A percentile compares a stretch with the other conserved stretches of the same genome.
phyloP scores from a whole-genome alignment of 2,888 invertebrate genomes.

The Blastobasis adustella region DNA sequence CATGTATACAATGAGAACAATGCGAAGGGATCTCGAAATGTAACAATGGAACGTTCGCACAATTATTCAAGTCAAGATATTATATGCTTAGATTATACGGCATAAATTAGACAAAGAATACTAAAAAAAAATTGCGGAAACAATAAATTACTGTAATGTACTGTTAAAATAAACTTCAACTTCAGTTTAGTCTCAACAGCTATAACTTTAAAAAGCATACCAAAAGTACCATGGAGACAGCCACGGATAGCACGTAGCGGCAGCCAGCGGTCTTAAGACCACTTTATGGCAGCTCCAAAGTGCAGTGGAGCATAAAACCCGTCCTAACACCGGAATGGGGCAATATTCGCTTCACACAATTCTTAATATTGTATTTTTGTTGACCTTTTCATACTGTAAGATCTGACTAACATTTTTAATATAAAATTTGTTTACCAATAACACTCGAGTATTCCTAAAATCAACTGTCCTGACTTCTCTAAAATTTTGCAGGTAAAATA shows the following conservation, averaged over 20 bases:
- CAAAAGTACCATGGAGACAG: no score
- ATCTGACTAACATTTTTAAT: no score
- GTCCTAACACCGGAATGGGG: slow-evolving; percentile 20
- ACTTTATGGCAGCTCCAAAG: slow-evolving; percentile 42
- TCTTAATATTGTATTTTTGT: background rate
- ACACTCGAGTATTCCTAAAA: no score
- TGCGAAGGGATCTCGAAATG: no score
- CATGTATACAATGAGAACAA: no score
- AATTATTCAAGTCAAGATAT: background rate
- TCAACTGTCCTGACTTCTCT: no score
- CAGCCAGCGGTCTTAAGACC: slow-evolving; percentile 40
- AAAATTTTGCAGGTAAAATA: background rate
- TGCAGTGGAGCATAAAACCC: slow-evolving; percentile 45
- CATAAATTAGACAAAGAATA: background rate
- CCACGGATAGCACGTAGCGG: slow-evolving; percentile 22
- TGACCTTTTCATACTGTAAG: no score
- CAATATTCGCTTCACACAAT: slow-evolving; percentile 1
- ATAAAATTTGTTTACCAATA: no score
- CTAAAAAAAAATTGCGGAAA: no score
- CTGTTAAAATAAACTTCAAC: no score
- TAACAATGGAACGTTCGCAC: background rate
- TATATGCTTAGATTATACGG: background rate
- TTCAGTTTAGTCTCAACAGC: slow-evolving; percentile 5
- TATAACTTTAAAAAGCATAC: slow-evolving; percentile 6
- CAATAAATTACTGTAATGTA: no score